Evolutionary conservation across 2,113 vertebrate species (phyloP), one percentile per base, ranked within the genome.

Genomic region (Vulpes lagopus): DNA sequence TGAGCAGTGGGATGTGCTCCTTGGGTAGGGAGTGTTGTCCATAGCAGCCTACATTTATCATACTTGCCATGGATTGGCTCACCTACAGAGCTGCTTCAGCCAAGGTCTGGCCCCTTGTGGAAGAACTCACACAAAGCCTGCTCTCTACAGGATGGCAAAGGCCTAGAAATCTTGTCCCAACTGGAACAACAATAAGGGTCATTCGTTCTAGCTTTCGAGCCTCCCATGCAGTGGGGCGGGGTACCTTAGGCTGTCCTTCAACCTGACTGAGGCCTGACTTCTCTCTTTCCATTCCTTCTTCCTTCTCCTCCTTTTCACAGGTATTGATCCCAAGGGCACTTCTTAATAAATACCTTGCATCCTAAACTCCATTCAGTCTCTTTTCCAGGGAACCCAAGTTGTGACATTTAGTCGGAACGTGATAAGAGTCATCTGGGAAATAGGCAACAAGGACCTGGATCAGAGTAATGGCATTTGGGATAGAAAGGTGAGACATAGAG

Each of bases 21-120:
- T 57, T 9, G 2, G 4, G 3, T 25, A 9, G 1, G 23, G 8
- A 20, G 19, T 8, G 4, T 4, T 23, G 43, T 51, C 53, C 32
- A 81, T 0, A 76, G 84, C 0, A n/a, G n/a, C 7, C 8, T 62
- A 49, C 60, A 23, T 22, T 30, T 49, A 43, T 78, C 64, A 57
- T 27, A 12, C 19, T 74, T 69, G 84, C 11, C 16, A 17, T 9
- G 8, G 9, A n/a, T 8, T n/a, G 25, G 32, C 60, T 73, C 38
- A 7, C 20, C 7, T 78, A 8, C 6, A 11, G 59, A 80, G 57
- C 27, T 57, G 43, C 38, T 9, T 25, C 19, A 12, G 43, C 32
- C 74, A 83, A 60, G 2, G 23, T 27, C 64, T 71, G 83, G 32
- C 17, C 15, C 17, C 23, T 38, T 35, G 25, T 11, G 25, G 55